These are phyloP conservation scores for Lithodes maja DNA, from an alignment of 2,888 invertebrate species.

Conservation along the genomic window DNA sequence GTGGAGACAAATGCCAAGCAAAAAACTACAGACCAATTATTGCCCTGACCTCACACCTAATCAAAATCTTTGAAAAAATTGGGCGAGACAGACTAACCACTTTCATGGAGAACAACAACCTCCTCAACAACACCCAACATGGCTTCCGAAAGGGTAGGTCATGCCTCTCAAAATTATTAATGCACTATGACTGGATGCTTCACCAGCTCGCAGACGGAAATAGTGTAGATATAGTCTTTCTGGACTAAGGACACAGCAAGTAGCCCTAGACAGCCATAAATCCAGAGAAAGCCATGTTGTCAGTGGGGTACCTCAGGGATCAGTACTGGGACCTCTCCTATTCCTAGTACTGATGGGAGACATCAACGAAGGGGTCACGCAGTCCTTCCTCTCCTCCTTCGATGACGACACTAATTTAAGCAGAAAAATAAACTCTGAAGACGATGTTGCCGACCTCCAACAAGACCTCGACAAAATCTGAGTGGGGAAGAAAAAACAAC, in stretches of 20 bases:
- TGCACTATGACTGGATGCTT: slow-evolving; percentile 35
- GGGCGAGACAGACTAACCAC: neutral
- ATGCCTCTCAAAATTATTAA: slow-evolving; percentile 10
- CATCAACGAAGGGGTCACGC: neutral
- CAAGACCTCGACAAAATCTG: slow-evolving; percentile 28
- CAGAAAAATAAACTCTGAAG: slow-evolving; percentile 2
- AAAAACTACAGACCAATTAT: slow-evolving; percentile 30
- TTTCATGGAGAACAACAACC: neutral
- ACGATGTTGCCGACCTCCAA: slow-evolving; percentile 11
- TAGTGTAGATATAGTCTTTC: neutral
- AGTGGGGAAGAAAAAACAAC: too few species aligned
- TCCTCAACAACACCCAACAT: neutral
- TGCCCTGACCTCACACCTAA: slow-evolving; percentile 7
- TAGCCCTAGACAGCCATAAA: slow-evolving; percentile 3
- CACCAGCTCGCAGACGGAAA: neutral
- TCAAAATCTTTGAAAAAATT: too few species aligned
- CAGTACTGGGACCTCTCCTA: neutral
- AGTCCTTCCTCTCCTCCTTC: slow-evolving; percentile 12
- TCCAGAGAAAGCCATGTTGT: neutral
- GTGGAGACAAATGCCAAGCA: neutral
- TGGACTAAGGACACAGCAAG: slow-evolving; percentile 11
- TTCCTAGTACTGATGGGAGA: too few species aligned
- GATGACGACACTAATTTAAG: slow-evolving; percentile 9
- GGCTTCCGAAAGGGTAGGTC: neutral
- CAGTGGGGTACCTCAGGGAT: too few species aligned